Base-by-base conservation (phyloP, 2,888 invertebrate species). In the Papilio demoleus region DNA sequence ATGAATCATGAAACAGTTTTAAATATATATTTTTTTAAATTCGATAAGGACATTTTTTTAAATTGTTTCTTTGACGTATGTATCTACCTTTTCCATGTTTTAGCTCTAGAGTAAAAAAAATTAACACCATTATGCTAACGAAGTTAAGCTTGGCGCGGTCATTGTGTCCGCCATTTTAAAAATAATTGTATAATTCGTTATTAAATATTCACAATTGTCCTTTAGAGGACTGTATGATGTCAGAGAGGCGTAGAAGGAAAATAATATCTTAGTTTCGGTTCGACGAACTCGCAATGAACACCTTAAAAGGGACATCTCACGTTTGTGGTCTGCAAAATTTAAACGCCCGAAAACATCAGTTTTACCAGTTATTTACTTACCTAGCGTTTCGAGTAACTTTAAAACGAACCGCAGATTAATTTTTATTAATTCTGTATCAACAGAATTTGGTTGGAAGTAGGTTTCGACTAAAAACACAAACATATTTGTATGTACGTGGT, bases 231-330 rank as follows among this genome's bases (percentile, higher is more conserved):
- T 60, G 66, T 65, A 77, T 84, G 84, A 85, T 81, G 79, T 84
- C 85, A 85, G 77, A 73, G 68, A 71, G 70, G 73, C 78, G 67
- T 76, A 81, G 79, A 82, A 83, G 85, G 84, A 82, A 84, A 84
- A 83, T 76, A 71, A 77, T 78, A 74, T 77, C 77, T 79, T 76
- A 76, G 70, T 60, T 45, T 27, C 63, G 72, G 82, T 78, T 81
- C 82, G 78, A 74, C 75, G 81, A 72, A 74, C 84, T 67, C 68
- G 53, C 73, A 70, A 14, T 77, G 76, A 77, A 69, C 70, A 74
- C 83, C 82, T 76, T 80, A 80, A 77, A 80, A 80, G 81, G 84
- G 78, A 75, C 74, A 38, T 27, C 67, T 58, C 24, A 64, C 53
- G 59, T 67, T 67, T 67, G 62, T 36, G 61, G 63, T 68, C 60